Evolutionary conservation across 2,888 invertebrate species (phyloP).

Genomic region (Mermis nigrescens): DNA sequence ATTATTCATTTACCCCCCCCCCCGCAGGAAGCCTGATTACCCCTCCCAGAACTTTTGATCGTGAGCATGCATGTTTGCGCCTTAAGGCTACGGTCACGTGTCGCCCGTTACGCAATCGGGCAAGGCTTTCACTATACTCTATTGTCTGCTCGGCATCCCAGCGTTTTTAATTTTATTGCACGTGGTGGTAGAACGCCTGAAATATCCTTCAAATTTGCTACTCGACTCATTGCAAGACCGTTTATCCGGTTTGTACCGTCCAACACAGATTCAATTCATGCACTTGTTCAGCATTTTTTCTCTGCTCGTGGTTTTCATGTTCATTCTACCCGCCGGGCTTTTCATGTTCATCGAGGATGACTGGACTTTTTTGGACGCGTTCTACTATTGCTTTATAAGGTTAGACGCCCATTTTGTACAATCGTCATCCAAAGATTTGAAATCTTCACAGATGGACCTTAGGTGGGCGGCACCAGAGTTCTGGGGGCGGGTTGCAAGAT

Average conservation of each 20-base stretch:
- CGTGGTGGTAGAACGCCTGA: conserved; percentile 58
- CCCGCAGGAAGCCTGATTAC: too few species aligned
- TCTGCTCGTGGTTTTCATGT: conserved; percentile 43
- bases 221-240: conserved; percentile 49
- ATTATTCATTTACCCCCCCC: too few species aligned
- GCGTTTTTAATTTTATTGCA: conserved; percentile 61
- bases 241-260: conserved; percentile 48
- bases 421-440: too few species aligned
- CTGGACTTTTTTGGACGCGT: conserved; percentile 54
- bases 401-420: too few species aligned
- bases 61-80: too few species aligned
- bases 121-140: conserved; percentile 67
- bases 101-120: conserved; percentile 65
- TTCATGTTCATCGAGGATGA: conserved; percentile 56
- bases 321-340: conserved; percentile 53
- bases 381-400: conserved; percentile 77
- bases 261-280: conserved; percentile 24
- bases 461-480: too few species aligned
- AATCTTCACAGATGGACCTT: too few species aligned
- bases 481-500: too few species aligned
- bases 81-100: conserved; percentile 64
- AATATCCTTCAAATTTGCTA: conserved; percentile 52
- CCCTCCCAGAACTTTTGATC: too few species aligned
- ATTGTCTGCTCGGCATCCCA: conserved; percentile 62
- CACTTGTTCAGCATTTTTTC: conserved; percentile 40